phyloP scores from a whole-genome alignment of 2,888 invertebrate genomes.

The Prionchulus punctatus region DNA sequence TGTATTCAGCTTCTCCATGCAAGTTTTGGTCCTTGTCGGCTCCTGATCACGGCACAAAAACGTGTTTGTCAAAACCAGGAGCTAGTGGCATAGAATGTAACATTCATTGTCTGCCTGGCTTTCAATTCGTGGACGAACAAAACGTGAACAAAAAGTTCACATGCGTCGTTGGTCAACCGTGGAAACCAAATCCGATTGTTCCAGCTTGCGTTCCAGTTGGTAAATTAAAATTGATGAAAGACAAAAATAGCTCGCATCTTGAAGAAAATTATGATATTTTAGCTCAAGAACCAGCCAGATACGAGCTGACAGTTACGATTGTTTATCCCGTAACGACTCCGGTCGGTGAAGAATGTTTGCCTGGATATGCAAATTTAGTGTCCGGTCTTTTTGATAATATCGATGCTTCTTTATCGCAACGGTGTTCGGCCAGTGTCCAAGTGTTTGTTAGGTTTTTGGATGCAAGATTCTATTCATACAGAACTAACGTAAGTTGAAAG shows the following conservation, averaged over 20 bases:
- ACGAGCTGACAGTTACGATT: slow-evolving; percentile 25
- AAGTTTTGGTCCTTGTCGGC: slow-evolving; percentile 82
- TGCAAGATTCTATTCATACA: slow-evolving; percentile 41
- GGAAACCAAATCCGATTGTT: slow-evolving; percentile 73
- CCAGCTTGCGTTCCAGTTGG: slow-evolving; percentile 88
- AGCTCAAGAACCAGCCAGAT: slow-evolving; percentile 31
- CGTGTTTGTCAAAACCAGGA: slow-evolving; percentile 57
- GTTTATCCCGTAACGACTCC: slow-evolving; percentile 21
- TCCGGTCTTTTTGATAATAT: slow-evolving; percentile 36
- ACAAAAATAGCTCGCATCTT: too few relatives aligned
- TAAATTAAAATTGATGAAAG: too few relatives aligned
- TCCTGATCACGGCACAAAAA: slow-evolving; percentile 55
- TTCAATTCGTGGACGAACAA: slow-evolving; percentile 9
- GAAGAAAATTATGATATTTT: too few relatives aligned
- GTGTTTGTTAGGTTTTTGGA: slow-evolving; percentile 80
- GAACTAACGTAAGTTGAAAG: slow-evolving; percentile 23
- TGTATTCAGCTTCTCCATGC: slow-evolving; percentile 41
- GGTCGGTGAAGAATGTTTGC: slow-evolving; percentile 23
- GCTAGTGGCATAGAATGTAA: slow-evolving; percentile 45
- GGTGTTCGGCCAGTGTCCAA: slow-evolving; percentile 83
- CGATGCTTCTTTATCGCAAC: slow-evolving; percentile 64
- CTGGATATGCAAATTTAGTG: slow-evolving; percentile 23
- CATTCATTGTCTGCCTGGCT: slow-evolving; percentile 21
- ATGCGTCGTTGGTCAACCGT: slow-evolving; percentile 57
- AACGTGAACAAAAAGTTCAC: slow-evolving; percentile 55